Base-by-base conservation (phyloP, 2,113 vertebrate genomes). In the Sigmodon hispidus region DNA sequence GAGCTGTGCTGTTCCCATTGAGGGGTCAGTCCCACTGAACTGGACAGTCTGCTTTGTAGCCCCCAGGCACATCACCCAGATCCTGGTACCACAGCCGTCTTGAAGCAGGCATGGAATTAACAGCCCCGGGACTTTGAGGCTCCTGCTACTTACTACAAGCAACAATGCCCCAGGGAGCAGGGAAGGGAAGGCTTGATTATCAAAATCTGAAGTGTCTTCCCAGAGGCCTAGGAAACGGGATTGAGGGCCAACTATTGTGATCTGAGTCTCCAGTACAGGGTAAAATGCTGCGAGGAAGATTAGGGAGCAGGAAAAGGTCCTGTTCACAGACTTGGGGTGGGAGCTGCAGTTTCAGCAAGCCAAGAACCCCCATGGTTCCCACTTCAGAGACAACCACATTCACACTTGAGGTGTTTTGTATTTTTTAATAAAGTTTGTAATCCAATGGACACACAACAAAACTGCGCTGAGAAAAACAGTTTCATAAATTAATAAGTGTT, bases 391-490 rank as follows among this genome's bases (percentile, higher is more conserved):
- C 91, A 96, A 97, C 59, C 88, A 97, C 97, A 94, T 48, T 40
- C 19, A 96, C 97, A 95, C 96, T 4, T 85, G 40, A 96, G 45
- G 11, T 98, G 98, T 98, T 98, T 98, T 98, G 98, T 98, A 98
- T 99, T 99, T 99, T 99, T 99, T 99, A 99, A 99, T 99, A 99
- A 99, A 99, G 98, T 98, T 97, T 96, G 98, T 98, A 99, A 98
- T 98, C 98, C 98, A 99, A 99, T 98, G 98, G 98, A 99, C 98
- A 99, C 98, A 99, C 98, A 98, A 98, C 98, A 98, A 98, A 99
- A 98, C 98, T 98, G 98, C 98, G 98, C 98, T 98, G 98, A 98
- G 98, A 97, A 97, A 97, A 98, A 96, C 98, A 98, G 98, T 98
- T 99, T 98, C 98, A 99, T 98, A 99, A 99, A 99, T 99, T 99